Evolutionary conservation across 2,797 vertebrate genomes (phyloP).

Genomic region (Lepus oiostolus): DNA sequence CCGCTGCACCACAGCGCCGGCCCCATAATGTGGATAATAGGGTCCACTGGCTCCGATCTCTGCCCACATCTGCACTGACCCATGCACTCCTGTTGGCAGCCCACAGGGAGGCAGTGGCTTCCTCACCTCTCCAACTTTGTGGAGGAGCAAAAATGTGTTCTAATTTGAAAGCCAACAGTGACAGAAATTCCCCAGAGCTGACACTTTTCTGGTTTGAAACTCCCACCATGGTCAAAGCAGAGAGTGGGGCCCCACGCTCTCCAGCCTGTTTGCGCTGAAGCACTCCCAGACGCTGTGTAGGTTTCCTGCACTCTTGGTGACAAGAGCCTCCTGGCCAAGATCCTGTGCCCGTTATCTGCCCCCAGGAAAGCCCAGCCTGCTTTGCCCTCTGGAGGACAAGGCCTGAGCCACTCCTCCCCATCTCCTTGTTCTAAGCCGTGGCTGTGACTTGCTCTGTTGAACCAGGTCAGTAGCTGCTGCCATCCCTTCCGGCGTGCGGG

Average conservation of each 20-base stretch:
- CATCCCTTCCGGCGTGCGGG: not conserved
- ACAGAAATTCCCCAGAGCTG: constrained; percentile 52
- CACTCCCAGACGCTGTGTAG: constrained; percentile 11
- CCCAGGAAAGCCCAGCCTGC: not conserved
- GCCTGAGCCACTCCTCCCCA: not conserved
- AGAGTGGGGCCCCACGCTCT: not conserved
- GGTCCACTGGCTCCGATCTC: not conserved
- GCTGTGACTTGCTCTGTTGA: not conserved
- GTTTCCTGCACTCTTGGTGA: constrained; percentile 8
- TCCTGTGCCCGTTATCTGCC: not conserved
- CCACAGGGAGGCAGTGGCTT: too few relatives aligned
- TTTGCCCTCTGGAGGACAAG: not conserved
- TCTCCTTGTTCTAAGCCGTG: not conserved
- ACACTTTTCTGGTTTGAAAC: constrained; percentile 55
- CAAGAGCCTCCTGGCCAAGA: not conserved
- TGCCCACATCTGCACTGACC: not conserved
- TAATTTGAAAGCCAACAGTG: constrained; percentile 7
- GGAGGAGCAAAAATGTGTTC: constrained; percentile 38
- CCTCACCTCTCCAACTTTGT: constrained; percentile 3
- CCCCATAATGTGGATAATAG: not conserved
- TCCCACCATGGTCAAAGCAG: constrained; percentile 19
- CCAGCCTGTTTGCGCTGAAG: not conserved
- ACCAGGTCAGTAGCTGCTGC: not conserved
- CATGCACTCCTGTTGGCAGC: too few relatives aligned
- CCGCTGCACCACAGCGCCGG: too few relatives aligned